phyloP scores from a whole-genome alignment of 1,140 invertebrate genomes.

The Oncopodura yosiiana region DNA sequence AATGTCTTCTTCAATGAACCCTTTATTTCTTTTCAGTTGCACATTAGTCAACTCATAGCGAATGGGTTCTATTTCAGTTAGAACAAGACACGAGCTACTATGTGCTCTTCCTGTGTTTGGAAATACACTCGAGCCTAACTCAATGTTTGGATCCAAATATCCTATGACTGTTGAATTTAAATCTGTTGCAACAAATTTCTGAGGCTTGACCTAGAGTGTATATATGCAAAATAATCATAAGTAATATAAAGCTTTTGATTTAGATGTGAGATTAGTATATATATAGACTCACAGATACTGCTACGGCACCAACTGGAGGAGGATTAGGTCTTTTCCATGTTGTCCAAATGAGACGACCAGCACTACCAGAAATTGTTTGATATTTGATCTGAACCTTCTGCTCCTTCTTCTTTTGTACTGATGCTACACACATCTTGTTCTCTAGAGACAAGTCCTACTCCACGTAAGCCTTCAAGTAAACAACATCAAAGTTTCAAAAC shows the following conservation, averaged over 20 bases:
- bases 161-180: slow-evolving; percentile 19
- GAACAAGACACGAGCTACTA: slow-evolving; percentile 15
- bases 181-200: slow-evolving; percentile 25
- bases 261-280: no score
- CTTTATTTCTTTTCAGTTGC: slow-evolving; percentile 25
- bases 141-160: slow-evolving; percentile 18
- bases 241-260: no score
- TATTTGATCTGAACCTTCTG: slow-evolving; percentile 15
- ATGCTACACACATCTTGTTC: slow-evolving; percentile 18
- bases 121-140: slow-evolving; percentile 23
- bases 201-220: no score
- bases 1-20: slow-evolving; percentile 29
- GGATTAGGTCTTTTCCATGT: slow-evolving; percentile 24
- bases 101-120: slow-evolving; percentile 8
- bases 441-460: slow-evolving; percentile 21
- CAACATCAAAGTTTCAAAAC: neutral
- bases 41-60: slow-evolving; percentile 30
- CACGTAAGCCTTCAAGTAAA: slow-evolving; percentile 20
- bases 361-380: slow-evolving; percentile 23
- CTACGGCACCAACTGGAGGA: slow-evolving; percentile 26
- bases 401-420: slow-evolving; percentile 14
- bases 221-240: no score
- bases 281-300: slow-evolving; percentile 11
- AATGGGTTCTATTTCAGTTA: slow-evolving; percentile 30
- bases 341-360: slow-evolving; percentile 24